Evolutionary conservation across 2,888 invertebrate genomes (phyloP).

Genomic region (Isoperla grammatica): DNA sequence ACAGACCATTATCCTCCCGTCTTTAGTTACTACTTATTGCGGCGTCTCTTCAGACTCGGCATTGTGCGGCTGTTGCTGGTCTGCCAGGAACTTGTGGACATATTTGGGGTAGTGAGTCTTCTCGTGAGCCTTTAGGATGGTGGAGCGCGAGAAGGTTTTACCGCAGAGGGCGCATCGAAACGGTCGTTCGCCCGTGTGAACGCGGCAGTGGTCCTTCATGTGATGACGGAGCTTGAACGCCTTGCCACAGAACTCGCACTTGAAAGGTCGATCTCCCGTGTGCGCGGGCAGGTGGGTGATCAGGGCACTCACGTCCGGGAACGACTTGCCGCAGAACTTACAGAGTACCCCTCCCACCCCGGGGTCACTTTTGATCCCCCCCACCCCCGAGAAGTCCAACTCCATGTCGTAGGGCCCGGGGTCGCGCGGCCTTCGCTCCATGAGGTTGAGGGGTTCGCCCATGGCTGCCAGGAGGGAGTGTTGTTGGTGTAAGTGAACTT

Average conservation of each 20-base stretch:
- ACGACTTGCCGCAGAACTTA: slow-evolving; percentile 90
- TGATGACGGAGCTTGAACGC: slow-evolving; percentile 88
- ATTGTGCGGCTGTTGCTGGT: slow-evolving; percentile 59
- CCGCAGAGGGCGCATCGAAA: slow-evolving; percentile 86
- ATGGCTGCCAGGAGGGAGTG: slow-evolving; percentile 42
- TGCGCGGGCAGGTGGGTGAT: slow-evolving; percentile 84
- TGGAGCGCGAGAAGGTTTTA: slow-evolving; percentile 85
- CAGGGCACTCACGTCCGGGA: slow-evolving; percentile 82
- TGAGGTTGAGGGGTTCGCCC: slow-evolving; percentile 38
- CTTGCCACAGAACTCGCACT: slow-evolving; percentile 91
- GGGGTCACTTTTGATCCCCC: slow-evolving; percentile 48
- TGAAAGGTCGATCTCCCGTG: slow-evolving; percentile 85
- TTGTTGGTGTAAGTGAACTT: slow-evolving; percentile 51
- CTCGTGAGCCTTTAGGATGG: slow-evolving; percentile 87
- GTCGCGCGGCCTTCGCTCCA: slow-evolving; percentile 39
- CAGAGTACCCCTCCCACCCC: slow-evolving; percentile 63
- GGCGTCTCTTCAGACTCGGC: slow-evolving; percentile 74
- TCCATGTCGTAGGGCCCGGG: slow-evolving; percentile 26
- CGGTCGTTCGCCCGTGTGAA: slow-evolving; percentile 86
- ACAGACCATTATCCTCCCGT: slow-evolving; percentile 1
- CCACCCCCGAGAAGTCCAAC: slow-evolving; percentile 41
- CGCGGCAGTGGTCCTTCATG: slow-evolving; percentile 92
- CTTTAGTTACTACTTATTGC: slow-evolving; percentile 27
- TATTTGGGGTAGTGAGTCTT: slow-evolving; percentile 91
- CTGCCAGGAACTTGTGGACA: slow-evolving; percentile 79